These are phyloP conservation scores for Eufriesea mexicana DNA, from an alignment of 1,140 invertebrate species.

Conservation along the genomic window DNA sequence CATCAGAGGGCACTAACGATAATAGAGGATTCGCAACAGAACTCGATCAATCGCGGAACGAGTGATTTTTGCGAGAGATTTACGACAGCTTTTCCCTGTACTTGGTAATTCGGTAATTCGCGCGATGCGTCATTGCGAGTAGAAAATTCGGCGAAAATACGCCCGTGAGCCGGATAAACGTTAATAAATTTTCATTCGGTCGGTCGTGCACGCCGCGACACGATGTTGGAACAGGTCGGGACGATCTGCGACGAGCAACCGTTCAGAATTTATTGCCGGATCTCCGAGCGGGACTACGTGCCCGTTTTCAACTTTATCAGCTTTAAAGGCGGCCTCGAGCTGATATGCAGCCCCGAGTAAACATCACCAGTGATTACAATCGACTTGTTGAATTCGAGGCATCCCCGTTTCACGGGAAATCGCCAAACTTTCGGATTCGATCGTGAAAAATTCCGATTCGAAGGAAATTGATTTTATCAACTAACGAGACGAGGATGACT, in stretches of 20 bases:
- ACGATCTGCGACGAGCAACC: constrained; percentile 52
- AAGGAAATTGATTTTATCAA: background rate
- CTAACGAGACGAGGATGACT: background rate
- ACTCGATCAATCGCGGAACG: background rate
- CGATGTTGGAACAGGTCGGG: constrained; percentile 40
- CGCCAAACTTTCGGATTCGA: background rate
- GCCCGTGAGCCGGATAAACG: too few relatives aligned
- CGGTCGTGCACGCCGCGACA: background rate
- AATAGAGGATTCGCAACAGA: background rate
- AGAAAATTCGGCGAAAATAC: background rate
- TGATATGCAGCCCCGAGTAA: constrained; percentile 58
- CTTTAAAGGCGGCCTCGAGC: constrained; percentile 61
- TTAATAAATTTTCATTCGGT: constrained; percentile 14
- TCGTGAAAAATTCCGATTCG: background rate
- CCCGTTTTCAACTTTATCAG: constrained; percentile 59
- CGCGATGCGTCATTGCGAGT: background rate
- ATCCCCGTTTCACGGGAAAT: background rate
- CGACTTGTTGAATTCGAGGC: background rate
- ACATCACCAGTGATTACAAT: background rate
- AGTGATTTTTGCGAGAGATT: background rate
- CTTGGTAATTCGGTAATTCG: background rate
- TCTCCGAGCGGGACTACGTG: constrained; percentile 56
- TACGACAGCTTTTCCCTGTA: background rate
- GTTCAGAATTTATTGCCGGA: constrained; percentile 65
- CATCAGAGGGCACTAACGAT: background rate